A percentile compares a stretch with the other conserved stretches of the same genome.
phyloP scores from a whole-genome alignment of 2,797 vertebrate species.

The Lacerta bilineata region DNA sequence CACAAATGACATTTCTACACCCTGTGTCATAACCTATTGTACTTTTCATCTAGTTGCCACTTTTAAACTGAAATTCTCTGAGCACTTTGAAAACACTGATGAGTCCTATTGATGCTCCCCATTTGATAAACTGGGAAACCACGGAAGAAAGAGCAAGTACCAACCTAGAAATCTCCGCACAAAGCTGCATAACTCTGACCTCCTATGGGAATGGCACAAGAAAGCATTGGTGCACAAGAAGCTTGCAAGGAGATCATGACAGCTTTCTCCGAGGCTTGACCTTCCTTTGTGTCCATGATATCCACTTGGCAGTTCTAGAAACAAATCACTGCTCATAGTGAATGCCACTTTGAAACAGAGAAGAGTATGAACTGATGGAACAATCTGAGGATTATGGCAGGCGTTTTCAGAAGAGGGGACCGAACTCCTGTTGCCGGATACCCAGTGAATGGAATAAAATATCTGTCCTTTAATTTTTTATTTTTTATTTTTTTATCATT shows the following conservation, averaged over 20 bases:
- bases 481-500: too few species aligned
- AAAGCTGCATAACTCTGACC: constrained; percentile 4
- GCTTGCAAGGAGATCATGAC: constrained; percentile 5
- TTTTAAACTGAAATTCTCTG: constrained; percentile 24
- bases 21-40: background rate
- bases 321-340: constrained; percentile 10
- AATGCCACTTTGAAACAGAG: constrained; percentile 20
- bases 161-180: background rate
- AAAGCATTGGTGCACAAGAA: background rate
- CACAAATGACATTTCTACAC: background rate
- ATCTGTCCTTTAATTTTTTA: background rate
- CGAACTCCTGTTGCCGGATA: background rate
- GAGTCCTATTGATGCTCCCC: constrained; percentile 8
- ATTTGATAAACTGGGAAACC: constrained; percentile 35
- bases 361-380: constrained; percentile 14
- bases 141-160: background rate
- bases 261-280: constrained; percentile 11
- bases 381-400: background rate
- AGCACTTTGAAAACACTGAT: constrained; percentile 8
- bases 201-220: background rate
- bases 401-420: background rate
- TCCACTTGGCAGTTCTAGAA: constrained; percentile 6
- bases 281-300: background rate
- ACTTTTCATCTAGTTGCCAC: background rate
- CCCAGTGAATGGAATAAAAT: background rate